A percentile compares a stretch with the other conserved stretches of the same genome.
These are phyloP conservation scores for Dolichotis patagonum DNA, from an alignment of 2,113 vertebrate genomes.

Conservation along the genomic window DNA sequence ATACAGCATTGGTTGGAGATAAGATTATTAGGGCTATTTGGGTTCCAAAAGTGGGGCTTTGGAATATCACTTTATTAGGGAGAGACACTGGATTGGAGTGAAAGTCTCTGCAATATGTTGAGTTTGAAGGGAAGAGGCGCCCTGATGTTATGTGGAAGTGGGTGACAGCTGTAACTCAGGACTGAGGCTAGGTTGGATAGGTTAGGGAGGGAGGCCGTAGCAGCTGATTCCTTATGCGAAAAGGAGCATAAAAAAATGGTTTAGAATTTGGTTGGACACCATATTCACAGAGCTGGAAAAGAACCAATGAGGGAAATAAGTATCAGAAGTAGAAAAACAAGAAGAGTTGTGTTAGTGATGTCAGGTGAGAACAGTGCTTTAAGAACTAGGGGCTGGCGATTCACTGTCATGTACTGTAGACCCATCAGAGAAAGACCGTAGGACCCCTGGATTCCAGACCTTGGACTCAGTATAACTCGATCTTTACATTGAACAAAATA, in stretches of 20 bases:
- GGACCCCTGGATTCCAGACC: neutral
- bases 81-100: neutral
- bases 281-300: neutral
- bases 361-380: neutral
- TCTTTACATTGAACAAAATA: neutral
- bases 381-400: neutral
- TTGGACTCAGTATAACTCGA: rapidly evolving
- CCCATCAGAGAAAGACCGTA: neutral
- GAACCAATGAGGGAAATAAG: rapidly evolving
- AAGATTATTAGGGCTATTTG: neutral
- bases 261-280: neutral
- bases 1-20: neutral
- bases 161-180: neutral
- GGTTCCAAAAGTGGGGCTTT: neutral
- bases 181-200: neutral
- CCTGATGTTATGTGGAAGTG: neutral
- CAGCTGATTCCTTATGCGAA: neutral
- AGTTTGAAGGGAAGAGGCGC: neutral
- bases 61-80: neutral
- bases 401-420: neutral
- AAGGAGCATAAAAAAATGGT: neutral
- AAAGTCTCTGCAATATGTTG: neutral
- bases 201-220: too few relatives aligned
- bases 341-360: neutral
- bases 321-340: neutral